Conservation (phyloP, 2,888 invertebrate species). For the Entomobrya proxima region DNA sequence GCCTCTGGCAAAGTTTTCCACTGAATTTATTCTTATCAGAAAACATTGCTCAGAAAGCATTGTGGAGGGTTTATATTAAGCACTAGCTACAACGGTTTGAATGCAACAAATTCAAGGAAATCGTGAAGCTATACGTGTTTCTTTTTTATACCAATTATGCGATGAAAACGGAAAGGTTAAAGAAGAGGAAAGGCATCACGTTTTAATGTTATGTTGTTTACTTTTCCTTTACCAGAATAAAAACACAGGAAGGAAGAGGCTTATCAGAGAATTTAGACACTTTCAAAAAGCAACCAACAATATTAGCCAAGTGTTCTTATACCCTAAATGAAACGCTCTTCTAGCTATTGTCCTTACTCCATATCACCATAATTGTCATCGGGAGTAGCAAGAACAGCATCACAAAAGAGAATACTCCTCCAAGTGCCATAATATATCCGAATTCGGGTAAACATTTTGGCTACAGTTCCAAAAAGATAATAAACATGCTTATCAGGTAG, state of each 20-base stretch:
- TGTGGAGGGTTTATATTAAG: slow-evolving; percentile 8
- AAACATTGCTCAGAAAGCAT: not conserved
- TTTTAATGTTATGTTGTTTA: slow-evolving; percentile 39
- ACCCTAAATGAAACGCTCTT: not conserved
- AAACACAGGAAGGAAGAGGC: slow-evolving; percentile 26
- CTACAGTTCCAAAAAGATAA: slow-evolving; percentile 41
- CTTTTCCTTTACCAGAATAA: slow-evolving; percentile 37
- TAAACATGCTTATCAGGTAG: slow-evolving; percentile 23
- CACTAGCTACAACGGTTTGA: not conserved
- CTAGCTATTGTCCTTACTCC: not conserved
- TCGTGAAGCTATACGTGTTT: not conserved
- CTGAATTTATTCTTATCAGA: not conserved
- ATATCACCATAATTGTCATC: not conserved
- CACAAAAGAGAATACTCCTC: slow-evolving; percentile 30
- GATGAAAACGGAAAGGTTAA: not conserved
- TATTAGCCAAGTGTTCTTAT: not conserved
- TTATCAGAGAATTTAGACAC: slow-evolving; percentile 48
- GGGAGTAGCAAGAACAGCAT: not conserved
- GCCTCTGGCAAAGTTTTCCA: not conserved
- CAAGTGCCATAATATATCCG: slow-evolving; percentile 41
- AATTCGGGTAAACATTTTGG: slow-evolving; percentile 51
- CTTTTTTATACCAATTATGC: not conserved
- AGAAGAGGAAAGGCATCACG: slow-evolving; percentile 1
- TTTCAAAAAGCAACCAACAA: slow-evolving; percentile 15
- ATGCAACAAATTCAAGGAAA: not conserved